Evolutionary conservation across 2,113 vertebrate species (phyloP).

Genomic region (Mastomys natalensis): DNA sequence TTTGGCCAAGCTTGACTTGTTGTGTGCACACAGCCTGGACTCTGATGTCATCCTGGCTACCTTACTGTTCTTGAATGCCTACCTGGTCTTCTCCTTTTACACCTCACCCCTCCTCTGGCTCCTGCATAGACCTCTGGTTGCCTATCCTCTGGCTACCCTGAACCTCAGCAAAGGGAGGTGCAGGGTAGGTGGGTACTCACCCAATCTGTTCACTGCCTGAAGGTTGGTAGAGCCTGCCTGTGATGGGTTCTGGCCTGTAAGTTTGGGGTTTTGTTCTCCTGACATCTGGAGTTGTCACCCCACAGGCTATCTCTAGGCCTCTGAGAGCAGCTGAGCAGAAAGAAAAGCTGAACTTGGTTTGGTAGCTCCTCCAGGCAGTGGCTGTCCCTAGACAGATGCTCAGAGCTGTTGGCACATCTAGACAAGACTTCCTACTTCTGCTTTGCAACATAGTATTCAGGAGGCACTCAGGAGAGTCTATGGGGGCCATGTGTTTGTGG

Average conservation of each 20-base stretch:
- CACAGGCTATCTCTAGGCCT: not conserved
- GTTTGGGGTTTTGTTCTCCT: not conserved
- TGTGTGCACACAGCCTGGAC: not conserved
- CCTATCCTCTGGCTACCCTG: not conserved
- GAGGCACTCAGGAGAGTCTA: not conserved
- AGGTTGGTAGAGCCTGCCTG: not conserved
- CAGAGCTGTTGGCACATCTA: not conserved
- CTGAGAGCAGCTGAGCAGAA: not conserved
- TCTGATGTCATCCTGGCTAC: not conserved
- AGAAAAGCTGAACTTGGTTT: not conserved
- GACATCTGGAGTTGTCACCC: not conserved
- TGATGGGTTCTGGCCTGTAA: not conserved
- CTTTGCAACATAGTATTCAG: not conserved
- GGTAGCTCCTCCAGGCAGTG: not conserved
- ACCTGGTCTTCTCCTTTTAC: fast-evolving
- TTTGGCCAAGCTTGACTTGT: not conserved
- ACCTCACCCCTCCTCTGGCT: no score
- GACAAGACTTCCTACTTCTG: not conserved
- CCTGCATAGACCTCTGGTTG: not conserved
- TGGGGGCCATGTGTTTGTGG: no score
- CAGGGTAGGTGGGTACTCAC: not conserved
- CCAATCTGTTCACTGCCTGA: not conserved
- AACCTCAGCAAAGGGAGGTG: no score
- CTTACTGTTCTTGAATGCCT: fast-evolving
- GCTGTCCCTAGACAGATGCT: not conserved